A percentile compares a stretch with the other conserved stretches of the same genome.
These are phyloP conservation scores for Drosophila pruinosa DNA, from an alignment of 1,140 invertebrate genomes.

Conservation along the genomic window DNA sequence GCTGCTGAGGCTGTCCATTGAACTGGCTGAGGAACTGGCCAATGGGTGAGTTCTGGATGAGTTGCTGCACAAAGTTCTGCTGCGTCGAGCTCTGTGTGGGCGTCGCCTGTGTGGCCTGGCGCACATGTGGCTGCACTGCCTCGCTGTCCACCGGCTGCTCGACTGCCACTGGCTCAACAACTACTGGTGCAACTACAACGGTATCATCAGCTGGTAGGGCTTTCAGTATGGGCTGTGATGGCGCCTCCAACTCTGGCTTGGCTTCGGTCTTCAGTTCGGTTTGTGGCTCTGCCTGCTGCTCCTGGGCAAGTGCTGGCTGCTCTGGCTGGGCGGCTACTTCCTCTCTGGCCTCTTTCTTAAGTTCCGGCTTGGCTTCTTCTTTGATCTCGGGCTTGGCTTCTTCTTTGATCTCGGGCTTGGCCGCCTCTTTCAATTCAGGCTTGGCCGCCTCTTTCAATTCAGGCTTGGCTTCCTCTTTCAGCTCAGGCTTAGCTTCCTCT, in stretches of 20 bases:
- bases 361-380: neutral
- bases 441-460: neutral
- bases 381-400: neutral
- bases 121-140: constrained; percentile 49
- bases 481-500: neutral
- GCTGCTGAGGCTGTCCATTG: constrained; percentile 52
- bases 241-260: neutral
- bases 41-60: constrained; percentile 78
- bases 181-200: neutral
- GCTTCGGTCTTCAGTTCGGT: neutral
- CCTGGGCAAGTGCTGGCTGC: neutral
- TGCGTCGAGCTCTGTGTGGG: constrained; percentile 70
- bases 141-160: constrained; percentile 15
- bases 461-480: neutral
- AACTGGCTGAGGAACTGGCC: constrained; percentile 75
- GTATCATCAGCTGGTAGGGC: constrained; percentile 32
- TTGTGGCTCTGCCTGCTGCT: neutral
- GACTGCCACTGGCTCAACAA: neutral
- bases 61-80: constrained; percentile 75
- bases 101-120: constrained; percentile 75
- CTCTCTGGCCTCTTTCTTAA: neutral
- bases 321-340: too few species aligned
- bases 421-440: neutral
- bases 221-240: constrained; percentile 25
- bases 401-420: neutral